Base-by-base conservation (phyloP, 92 coral and sea anemone species). In the Epizoanthus fatuus region DNA sequence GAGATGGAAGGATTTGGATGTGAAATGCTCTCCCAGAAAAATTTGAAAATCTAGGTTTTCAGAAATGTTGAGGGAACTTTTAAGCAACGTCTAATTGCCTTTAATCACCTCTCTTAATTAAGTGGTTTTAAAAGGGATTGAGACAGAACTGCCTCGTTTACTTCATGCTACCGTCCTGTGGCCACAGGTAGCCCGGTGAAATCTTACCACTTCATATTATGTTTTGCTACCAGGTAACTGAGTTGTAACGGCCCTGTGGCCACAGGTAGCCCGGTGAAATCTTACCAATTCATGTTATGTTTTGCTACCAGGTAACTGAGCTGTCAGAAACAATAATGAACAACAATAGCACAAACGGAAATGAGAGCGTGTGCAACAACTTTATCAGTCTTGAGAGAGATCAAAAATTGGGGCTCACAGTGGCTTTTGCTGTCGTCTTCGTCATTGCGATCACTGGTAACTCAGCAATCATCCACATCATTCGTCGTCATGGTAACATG, bases 401-500 rank as follows among this genome's bases (percentile, higher is more conserved):
- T 47, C 63, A 74, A 47, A 62, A 19, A 13, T 22, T 60, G 14
- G 70, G 58, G 20, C 62, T 77, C 25, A 77, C 82, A 5, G 42
- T 4, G 37, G 70, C 82, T 40, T 77, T 59, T 14, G 68, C 42
- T 10, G 42, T 77, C 4, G 40, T 60, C 14, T 77, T 77, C 14
- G 10, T 77, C 70, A 39, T 77, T 77, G 70, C 70, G 19, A 17
- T 77, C 4, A 38, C n/a, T 2, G 70, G 82, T 17, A 77, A 77
- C 54, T 38, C 39, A 8, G 9, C 25, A 20, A 20, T 77, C 82
- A 77, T 62, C 32, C 82, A 77, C 56, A 77, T 77, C 40, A 60
- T 77, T 13, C 82, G 82, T 77, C 45, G 56, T 55, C 58, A 77
- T 42, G 82, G 70, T 58, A 77, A 60, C 40, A 59, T 77, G 70